A percentile compares a stretch with the other conserved stretches of the same genome.
Evolutionary conservation across 1,140 invertebrate genomes (phyloP).

Genomic region (Alviniconcha marisindica): DNA sequence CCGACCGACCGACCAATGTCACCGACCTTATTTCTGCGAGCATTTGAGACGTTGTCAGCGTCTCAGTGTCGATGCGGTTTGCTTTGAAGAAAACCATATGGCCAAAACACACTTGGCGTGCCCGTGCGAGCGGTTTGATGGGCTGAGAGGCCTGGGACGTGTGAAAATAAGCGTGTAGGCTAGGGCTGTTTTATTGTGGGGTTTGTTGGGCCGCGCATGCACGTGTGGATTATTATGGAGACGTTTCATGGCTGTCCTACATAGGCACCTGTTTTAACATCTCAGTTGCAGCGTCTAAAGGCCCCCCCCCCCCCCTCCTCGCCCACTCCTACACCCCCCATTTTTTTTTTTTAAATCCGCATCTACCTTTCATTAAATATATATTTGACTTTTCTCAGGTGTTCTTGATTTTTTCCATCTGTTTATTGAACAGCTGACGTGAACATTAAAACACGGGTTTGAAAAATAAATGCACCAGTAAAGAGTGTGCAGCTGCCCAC

Average conservation of each 20-base stretch:
- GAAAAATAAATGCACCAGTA: too few species aligned
- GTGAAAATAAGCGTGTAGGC: background rate
- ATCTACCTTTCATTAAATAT: conserved; percentile 12
- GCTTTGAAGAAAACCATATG: conserved; percentile 36
- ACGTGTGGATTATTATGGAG: background rate
- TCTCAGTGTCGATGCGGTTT: conserved; percentile 5
- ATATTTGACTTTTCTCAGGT: conserved; percentile 3
- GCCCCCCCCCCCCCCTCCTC: too few species aligned
- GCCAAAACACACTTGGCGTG: conserved; percentile 20
- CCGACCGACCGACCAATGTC: conserved; percentile 3
- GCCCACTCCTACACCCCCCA: too few species aligned
- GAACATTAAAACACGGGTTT: too few species aligned
- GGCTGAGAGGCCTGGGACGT: background rate
- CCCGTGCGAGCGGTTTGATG: conserved; percentile 20
- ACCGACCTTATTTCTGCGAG: background rate
- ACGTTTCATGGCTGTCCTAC: too few species aligned
- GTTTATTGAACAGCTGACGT: too few species aligned
- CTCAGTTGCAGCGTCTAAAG: background rate
- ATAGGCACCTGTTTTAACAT: background rate
- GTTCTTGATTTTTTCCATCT: background rate
- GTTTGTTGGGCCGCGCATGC: background rate
- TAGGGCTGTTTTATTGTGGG: background rate
- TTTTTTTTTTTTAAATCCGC: background rate
- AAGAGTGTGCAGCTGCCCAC: too few species aligned
- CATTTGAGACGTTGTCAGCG: conserved; percentile 29